Base-by-base conservation (phyloP, 2,888 invertebrate species). In the Choreutis nemorana region DNA sequence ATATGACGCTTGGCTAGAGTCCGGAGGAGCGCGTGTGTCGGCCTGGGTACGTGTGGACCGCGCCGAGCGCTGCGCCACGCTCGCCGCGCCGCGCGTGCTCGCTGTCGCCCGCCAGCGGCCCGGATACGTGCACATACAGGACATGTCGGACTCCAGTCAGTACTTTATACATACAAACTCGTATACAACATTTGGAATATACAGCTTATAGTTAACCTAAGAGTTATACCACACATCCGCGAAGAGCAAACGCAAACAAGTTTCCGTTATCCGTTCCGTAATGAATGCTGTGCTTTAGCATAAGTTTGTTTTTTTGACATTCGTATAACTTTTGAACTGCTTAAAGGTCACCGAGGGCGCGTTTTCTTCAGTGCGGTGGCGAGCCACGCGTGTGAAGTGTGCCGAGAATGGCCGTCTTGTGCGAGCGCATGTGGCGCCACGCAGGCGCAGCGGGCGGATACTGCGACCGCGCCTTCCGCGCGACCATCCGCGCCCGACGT, bases 101-200 rank as follows among this genome's bases (percentile, higher is more conserved):
- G 89, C 90, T 53, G 90, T 94, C 7, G 91, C 93, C 3, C 84
- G 89, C 29, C 93, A 94, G 48, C 90, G 91, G 35, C 90, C 94
- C 5, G 93, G 90, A 13, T 85, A 90, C 43, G 91, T 95, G 37
- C 84, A 87, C 23, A 83, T 97, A 23, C 89, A 88, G 43, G 97
- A 97, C 59, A 92, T 97, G 47, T 97, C 95, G 49, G 94, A 97
- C 60, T 90, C 89, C 37, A 89, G 94, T 94, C 58, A 84, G 88
- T 82, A 41, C 18, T 5, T 4, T n/a, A n/a, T n/a, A n/a, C n/a
- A n/a, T n/a, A n/a, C n/a, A n/a, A n/a, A n/a, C n/a, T n/a, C n/a
- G n/a, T n/a, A n/a, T n/a, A n/a, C n/a, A n/a, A n/a, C n/a, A n/a
- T n/a, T n/a, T n/a, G n/a, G n/a, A n/a, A n/a, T n/a, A n/a, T n/a